Percentiles rank a stretch among this genome's conserved stretches.
Conservation (phyloP, 2,113 vertebrate species). For the Sceloporus tristichus region DNA sequence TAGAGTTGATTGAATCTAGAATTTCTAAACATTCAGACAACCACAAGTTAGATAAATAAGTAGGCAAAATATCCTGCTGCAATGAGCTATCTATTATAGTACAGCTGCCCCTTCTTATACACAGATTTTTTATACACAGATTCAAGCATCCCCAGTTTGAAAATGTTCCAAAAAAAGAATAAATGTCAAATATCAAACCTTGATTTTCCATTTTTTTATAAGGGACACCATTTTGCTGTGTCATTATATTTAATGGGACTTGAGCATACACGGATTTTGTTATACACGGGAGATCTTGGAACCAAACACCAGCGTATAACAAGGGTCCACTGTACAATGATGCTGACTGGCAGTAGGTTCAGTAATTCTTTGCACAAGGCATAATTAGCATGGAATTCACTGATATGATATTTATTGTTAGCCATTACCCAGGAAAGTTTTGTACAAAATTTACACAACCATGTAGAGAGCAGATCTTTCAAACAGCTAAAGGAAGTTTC, state of each 20-base stretch:
- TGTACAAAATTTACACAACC: background rate
- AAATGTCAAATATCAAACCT: too few species aligned
- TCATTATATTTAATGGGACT: too few species aligned
- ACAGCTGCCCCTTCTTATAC: too few species aligned
- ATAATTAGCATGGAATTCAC: background rate
- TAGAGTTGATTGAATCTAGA: background rate
- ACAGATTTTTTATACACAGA: too few species aligned
- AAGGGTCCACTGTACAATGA: background rate
- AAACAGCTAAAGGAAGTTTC: background rate
- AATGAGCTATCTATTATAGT: background rate
- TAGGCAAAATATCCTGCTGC: background rate
- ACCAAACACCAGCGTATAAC: too few species aligned
- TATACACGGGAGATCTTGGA: too few species aligned
- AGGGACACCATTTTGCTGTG: too few species aligned
- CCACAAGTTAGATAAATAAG: constrained; percentile 16
- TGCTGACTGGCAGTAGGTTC: background rate
- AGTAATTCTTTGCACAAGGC: background rate
- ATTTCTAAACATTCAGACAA: background rate
- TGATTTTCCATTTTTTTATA: too few species aligned
- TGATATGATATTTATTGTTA: background rate
- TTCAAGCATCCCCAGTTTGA: too few species aligned
- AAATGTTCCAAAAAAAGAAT: too few species aligned
- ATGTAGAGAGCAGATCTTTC: background rate
- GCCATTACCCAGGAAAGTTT: background rate
- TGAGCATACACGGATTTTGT: too few species aligned